Evolutionary conservation across 2,888 invertebrate species (phyloP).

Genomic region (Ctena decussata): DNA sequence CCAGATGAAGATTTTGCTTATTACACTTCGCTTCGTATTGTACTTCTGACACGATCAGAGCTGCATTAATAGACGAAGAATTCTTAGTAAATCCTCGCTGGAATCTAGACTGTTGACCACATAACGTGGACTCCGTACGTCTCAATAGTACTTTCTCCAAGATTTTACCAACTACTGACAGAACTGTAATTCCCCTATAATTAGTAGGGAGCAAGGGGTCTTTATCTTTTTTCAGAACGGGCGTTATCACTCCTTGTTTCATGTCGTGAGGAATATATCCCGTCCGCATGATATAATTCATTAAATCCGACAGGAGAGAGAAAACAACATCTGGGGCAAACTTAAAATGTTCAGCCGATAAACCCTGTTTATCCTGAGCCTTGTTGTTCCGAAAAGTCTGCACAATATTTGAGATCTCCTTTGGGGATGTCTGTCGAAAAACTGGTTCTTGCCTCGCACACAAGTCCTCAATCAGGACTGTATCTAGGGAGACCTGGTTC

Average conservation of each 20-base stretch:
- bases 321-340: neutral
- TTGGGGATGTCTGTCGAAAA: neutral
- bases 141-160: neutral
- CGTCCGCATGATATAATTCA: neutral
- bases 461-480: neutral
- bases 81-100: neutral
- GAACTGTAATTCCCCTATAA: neutral
- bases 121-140: neutral
- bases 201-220: neutral
- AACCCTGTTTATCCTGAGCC: neutral
- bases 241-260: neutral
- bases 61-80: neutral
- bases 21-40: too few relatives aligned
- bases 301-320: neutral
- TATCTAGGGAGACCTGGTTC: neutral
- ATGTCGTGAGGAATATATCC: neutral
- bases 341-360: neutral
- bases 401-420: neutral
- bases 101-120: neutral
- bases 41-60: too few relatives aligned
- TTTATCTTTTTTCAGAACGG: neutral
- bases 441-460: neutral
- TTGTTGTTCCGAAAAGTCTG: neutral
- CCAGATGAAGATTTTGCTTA: too few relatives aligned
- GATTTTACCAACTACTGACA: neutral